A percentile compares a stretch with the other conserved stretches of the same genome.
phyloP scores from a whole-genome alignment of 2,888 invertebrate species.

The Ariolimax columbianus region DNA sequence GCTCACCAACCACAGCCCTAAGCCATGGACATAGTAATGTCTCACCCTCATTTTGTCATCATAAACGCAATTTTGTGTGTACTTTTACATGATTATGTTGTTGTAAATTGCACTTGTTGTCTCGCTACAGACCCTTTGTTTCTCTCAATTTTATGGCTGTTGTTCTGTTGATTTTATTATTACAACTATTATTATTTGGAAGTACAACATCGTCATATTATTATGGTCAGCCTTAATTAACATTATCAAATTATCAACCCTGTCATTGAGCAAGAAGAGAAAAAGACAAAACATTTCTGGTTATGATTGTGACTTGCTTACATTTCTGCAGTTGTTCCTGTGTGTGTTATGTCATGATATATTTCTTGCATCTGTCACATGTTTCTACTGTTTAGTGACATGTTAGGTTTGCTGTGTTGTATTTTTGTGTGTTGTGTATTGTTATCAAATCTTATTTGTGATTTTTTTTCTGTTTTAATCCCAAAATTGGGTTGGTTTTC shows the following conservation, averaged over 20 bases:
- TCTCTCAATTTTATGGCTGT: neutral
- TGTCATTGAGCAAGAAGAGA: constrained; percentile 16
- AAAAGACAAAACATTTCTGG: constrained; percentile 1
- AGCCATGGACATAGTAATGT: neutral
- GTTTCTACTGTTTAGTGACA: neutral
- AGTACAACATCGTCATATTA: constrained; percentile 2
- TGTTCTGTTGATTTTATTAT: constrained; percentile 2
- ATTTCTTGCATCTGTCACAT: neutral
- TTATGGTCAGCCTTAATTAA: constrained; percentile 21
- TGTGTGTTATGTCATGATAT: neutral
- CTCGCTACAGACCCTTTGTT: constrained; percentile 10
- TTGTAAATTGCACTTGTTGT: constrained; percentile 26
- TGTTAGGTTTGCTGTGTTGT: neutral
- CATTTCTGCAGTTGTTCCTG: neutral
- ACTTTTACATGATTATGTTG: constrained; percentile 5
- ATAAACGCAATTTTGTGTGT: neutral
- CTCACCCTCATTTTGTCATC: neutral
- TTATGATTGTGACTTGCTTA: neutral
- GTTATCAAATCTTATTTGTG: too few relatives aligned
- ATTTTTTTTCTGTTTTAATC: too few relatives aligned
- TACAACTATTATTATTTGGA: neutral
- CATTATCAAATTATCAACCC: neutral
- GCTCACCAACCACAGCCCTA: neutral
- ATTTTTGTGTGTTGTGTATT: too few relatives aligned
- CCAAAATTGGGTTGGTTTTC: too few relatives aligned